Evolutionary conservation across 2,797 vertebrate species (phyloP).

Genomic region (Argentina silus): DNA sequence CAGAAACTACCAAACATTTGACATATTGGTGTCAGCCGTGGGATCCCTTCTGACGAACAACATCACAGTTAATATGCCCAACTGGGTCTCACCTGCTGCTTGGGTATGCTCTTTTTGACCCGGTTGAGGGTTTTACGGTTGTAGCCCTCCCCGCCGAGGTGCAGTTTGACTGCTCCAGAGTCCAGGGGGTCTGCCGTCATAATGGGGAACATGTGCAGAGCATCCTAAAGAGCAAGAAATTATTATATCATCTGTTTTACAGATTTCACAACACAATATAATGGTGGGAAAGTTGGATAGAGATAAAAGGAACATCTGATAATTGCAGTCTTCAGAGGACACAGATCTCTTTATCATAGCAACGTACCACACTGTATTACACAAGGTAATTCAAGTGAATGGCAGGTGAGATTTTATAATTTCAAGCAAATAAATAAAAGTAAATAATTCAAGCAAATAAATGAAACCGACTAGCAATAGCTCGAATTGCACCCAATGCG

Average conservation of each 20-base stretch:
- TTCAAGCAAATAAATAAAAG: no score
- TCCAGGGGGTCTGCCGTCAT: slow-evolving; percentile 83
- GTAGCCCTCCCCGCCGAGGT: slow-evolving; percentile 84
- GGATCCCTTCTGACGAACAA: background rate
- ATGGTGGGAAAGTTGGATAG: background rate
- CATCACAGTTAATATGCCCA: background rate
- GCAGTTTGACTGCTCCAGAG: slow-evolving; percentile 78
- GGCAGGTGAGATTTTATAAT: no score
- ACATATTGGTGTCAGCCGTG: background rate
- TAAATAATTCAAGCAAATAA: no score
- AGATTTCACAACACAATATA: background rate
- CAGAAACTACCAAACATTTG: background rate
- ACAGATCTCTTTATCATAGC: background rate
- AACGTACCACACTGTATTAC: background rate
- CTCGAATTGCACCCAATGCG: no score
- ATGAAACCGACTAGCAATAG: no score
- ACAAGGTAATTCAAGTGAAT: no score
- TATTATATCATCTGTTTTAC: background rate
- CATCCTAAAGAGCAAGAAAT: slow-evolving; percentile 74
- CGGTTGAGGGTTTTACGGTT: slow-evolving; percentile 90
- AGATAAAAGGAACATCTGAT: background rate
- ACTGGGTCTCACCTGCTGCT: slow-evolving; percentile 79
- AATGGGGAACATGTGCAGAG: slow-evolving; percentile 86
- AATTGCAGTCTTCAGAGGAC: background rate
- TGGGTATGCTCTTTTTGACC: slow-evolving; percentile 83